Evolutionary conservation across 2,888 invertebrate species (phyloP).

Genomic region (Eupithecia centaureata): DNA sequence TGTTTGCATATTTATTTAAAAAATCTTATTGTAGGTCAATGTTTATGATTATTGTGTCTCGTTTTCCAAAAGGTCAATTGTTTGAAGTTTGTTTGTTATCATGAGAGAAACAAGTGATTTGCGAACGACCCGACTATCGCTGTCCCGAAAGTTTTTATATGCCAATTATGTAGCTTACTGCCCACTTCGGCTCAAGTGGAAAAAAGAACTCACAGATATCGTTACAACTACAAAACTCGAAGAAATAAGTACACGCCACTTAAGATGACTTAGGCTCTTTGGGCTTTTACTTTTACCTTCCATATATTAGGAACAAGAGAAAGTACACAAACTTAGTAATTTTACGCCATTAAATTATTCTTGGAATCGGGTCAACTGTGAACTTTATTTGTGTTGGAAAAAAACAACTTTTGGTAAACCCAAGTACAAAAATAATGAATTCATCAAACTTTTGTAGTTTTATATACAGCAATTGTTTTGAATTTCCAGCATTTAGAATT

Average conservation of each 20-base stretch:
- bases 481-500: no score
- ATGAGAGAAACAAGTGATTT: slow-evolving; percentile 23
- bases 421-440: no score
- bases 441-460: no score
- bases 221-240: not conserved
- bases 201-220: not conserved
- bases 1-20: not conserved
- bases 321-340: not conserved
- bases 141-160: slow-evolving; percentile 19
- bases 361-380: no score
- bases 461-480: no score
- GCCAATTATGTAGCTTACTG: slow-evolving; percentile 6
- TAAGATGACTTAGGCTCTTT: not conserved
- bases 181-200: not conserved
- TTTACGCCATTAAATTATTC: not conserved
- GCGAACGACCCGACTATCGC: slow-evolving; percentile 35
- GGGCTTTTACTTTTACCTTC: not conserved
- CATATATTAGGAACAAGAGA: not conserved
- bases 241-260: not conserved
- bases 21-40: not conserved
- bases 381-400: no score
- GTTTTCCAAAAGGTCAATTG: slow-evolving; percentile 1
- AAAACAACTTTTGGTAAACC: no score
- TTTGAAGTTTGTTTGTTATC: slow-evolving; percentile 4
- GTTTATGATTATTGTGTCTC: not conserved